phyloP scores from a whole-genome alignment of 2,888 invertebrate genomes.

The Ametastegia equiseti region DNA sequence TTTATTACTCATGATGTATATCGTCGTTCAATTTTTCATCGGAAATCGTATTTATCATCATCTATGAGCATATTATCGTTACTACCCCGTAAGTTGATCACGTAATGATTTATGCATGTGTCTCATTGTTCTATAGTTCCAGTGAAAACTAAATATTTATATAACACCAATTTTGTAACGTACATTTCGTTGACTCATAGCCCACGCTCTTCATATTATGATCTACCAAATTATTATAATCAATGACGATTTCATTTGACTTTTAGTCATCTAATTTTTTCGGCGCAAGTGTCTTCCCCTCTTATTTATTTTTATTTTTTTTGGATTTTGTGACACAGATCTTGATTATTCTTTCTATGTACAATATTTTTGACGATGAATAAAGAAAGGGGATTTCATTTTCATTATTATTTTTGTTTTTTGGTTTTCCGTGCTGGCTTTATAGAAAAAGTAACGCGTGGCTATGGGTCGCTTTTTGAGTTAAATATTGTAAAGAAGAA shows the following conservation, averaged over 20 bases:
- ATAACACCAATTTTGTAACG: not conserved
- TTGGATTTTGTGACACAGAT: not conserved
- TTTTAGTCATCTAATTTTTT: not conserved
- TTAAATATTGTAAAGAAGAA: slow-evolving; percentile 66
- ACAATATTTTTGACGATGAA: too few relatives aligned
- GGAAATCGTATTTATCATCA: not conserved
- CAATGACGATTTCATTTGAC: not conserved
- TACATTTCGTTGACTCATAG: slow-evolving; percentile 20
- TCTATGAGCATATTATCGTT: not conserved
- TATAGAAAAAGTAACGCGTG: slow-evolving; percentile 41
- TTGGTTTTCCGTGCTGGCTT: not conserved
- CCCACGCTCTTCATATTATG: not conserved
- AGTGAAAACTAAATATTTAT: slow-evolving; percentile 64
- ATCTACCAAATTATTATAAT: not conserved
- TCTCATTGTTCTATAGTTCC: slow-evolving; percentile 61
- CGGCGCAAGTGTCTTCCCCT: too few relatives aligned
- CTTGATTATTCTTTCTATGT: too few relatives aligned
- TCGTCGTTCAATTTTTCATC: not conserved
- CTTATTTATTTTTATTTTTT: not conserved
- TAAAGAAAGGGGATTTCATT: not conserved
- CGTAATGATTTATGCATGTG: not conserved
- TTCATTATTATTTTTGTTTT: not conserved
- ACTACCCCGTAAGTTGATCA: not conserved
- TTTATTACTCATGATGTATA: too few relatives aligned
- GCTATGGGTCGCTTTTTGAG: slow-evolving; percentile 63